Conservation (phyloP, 2,888 invertebrate species). For the Julus scanicus region DNA sequence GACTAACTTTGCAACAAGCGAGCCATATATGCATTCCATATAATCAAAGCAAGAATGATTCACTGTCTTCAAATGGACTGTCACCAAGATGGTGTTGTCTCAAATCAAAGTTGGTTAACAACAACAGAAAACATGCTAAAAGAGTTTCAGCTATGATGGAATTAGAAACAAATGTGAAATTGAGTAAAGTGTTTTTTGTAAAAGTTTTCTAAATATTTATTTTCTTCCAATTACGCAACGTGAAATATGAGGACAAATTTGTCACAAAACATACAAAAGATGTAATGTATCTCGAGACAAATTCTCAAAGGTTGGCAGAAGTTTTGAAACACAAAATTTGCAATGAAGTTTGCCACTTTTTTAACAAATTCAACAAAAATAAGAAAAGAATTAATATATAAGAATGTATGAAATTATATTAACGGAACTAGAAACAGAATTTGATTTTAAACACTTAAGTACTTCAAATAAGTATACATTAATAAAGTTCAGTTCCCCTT, state of each 20-base stretch:
- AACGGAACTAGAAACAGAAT: too few relatives aligned
- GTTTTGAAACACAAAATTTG: not conserved
- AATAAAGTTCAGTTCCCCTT: too few relatives aligned
- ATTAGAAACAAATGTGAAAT: conserved; percentile 2
- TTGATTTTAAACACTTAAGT: too few relatives aligned
- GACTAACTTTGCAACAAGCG: not conserved
- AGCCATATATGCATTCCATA: not conserved
- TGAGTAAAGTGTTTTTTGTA: not conserved
- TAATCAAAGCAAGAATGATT: not conserved
- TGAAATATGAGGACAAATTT: not conserved
- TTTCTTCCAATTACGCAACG: not conserved
- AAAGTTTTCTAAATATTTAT: not conserved
- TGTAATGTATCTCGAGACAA: not conserved
- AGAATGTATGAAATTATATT: too few relatives aligned
- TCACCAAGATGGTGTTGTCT: not conserved
- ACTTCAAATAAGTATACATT: too few relatives aligned
- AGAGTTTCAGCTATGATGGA: not conserved
- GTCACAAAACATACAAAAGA: not conserved
- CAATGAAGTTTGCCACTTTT: too few relatives aligned
- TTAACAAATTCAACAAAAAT: too few relatives aligned
- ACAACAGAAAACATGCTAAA: not conserved
- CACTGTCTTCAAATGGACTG: not conserved
- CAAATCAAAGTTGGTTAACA: not conserved
- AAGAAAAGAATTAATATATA: too few relatives aligned
- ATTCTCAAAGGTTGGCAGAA: not conserved